Base-by-base conservation (phyloP, 2,797 vertebrate species). In the Pagetopsis macropterus region DNA sequence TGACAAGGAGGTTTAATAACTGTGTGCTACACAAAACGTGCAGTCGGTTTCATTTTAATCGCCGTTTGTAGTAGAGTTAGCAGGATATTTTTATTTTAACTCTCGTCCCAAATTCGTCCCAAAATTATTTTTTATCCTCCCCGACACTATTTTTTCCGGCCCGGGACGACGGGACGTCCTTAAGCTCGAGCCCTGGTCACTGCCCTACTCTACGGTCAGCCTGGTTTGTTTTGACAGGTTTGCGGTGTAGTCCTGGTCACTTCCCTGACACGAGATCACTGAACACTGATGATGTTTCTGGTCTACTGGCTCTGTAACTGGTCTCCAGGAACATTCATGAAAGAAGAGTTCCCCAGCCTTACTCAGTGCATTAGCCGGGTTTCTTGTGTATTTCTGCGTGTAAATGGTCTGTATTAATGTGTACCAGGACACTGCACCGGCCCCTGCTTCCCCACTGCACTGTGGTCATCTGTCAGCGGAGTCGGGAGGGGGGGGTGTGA, bases 401-500 rank as follows among this genome's bases (percentile, higher is more conserved):
- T 41, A 21, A 23, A 41, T 54, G 33, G 46, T 66, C 61, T 72
- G 45, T 50, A 66, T 57, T 64, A 68, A 57, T 75, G 27, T 19
- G 15, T 9, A 65, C 72, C 64, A 64, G 14, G 52, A 56, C 49
- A 54, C 46, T 60, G 3, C 9, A 45, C 56, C 19, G 33, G 57
- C 40, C 51, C 31, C 16, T 37, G 41, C 40, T 64, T 55, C 76
- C 56, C 40, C 60, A 59, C 55, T 49, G 64, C 44, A 55, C 55
- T 52, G 55, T 2, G 7, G 68, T 61, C 59, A 40, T 43, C 73
- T 75, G 80, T 81, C 78, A 45, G 60, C 14, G 23, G 48, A 45
- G 51, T 56, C 44, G n/a, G 60, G 41, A 50, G 52, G 52, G 46
- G 69, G 67, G 46, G 69, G 67, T 43, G 54, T 48, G 72, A 71